Conservation (phyloP, 2,113 vertebrate species). For the Sitta europaea region DNA sequence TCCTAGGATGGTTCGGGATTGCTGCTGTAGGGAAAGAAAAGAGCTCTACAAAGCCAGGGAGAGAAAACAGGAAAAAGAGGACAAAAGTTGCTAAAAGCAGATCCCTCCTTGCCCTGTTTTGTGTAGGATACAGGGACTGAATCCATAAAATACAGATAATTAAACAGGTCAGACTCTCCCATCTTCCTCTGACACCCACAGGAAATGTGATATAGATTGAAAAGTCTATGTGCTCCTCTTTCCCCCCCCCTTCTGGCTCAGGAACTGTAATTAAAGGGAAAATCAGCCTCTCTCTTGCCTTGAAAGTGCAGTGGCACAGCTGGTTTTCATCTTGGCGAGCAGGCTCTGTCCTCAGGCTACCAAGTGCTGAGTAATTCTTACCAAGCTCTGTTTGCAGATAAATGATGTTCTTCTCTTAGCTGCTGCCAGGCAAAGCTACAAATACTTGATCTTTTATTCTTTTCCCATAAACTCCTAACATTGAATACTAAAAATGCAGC, state of each 20-base stretch:
- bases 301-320: conserved; percentile 27
- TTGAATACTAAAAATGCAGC: conserved; percentile 52
- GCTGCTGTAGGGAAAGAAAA: neutral
- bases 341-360: conserved; percentile 59
- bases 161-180: neutral
- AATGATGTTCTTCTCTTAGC: conserved; percentile 54
- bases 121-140: neutral
- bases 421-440: conserved; percentile 59
- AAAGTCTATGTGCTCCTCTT: neutral
- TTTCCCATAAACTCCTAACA: conserved; percentile 55
- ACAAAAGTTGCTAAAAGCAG: neutral
- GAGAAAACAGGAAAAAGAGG: neutral
- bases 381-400: conserved; percentile 57
- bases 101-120: neutral
- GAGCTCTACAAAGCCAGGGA: neutral
- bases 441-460: conserved; percentile 58
- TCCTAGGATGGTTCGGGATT: neutral
- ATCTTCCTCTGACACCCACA: neutral
- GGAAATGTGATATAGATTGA: conserved; percentile 18
- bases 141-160: conserved; percentile 8
- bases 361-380: conserved; percentile 61
- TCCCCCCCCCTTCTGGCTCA: neutral
- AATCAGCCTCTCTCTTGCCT: neutral
- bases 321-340: conserved; percentile 60
- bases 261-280: conserved; percentile 41